A percentile compares a stretch with the other conserved stretches of the same genome.
Evolutionary conservation across 2,797 vertebrate species (phyloP).

Genomic region (Varecia variegata): DNA sequence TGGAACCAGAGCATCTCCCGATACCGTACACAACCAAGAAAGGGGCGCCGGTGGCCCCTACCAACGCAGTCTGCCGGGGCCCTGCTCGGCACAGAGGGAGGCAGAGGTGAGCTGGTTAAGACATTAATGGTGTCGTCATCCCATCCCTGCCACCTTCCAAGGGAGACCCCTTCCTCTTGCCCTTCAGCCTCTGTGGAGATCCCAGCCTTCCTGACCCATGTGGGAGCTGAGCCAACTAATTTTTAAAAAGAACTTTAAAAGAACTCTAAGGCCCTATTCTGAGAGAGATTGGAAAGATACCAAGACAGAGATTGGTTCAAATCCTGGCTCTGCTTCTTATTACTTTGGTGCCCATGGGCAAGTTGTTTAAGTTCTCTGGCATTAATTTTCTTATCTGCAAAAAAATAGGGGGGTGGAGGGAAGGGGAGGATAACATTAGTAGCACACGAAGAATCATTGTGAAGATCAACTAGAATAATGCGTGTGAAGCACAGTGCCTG

Average conservation of each 20-base stretch:
- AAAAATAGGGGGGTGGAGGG: neutral
- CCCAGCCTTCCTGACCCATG: neutral
- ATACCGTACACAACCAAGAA: neutral
- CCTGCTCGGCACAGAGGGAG: accelerated
- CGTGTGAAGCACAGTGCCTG: neutral
- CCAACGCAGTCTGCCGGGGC: neutral
- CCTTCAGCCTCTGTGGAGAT: neutral
- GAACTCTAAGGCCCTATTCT: neutral
- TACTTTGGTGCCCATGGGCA: neutral
- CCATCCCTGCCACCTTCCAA: neutral
- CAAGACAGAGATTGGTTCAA: conserved; percentile 3
- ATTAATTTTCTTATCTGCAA: conserved; percentile 42
- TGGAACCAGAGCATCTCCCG: neutral
- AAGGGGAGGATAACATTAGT: neutral
- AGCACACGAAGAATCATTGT: neutral
- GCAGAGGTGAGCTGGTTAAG: neutral
- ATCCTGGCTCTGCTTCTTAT: neutral
- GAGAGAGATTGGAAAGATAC: neutral
- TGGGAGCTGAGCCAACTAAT: neutral
- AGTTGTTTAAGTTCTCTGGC: neutral
- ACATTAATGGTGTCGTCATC: neutral
- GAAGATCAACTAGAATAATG: neutral
- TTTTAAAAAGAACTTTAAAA: neutral
- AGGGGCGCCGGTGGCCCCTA: neutral
- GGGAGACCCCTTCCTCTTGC: neutral